Percentiles rank a stretch among this genome's conserved stretches.
phyloP scores from a whole-genome alignment of 2,797 vertebrate species.

The Sebastes kiyomatsui region DNA sequence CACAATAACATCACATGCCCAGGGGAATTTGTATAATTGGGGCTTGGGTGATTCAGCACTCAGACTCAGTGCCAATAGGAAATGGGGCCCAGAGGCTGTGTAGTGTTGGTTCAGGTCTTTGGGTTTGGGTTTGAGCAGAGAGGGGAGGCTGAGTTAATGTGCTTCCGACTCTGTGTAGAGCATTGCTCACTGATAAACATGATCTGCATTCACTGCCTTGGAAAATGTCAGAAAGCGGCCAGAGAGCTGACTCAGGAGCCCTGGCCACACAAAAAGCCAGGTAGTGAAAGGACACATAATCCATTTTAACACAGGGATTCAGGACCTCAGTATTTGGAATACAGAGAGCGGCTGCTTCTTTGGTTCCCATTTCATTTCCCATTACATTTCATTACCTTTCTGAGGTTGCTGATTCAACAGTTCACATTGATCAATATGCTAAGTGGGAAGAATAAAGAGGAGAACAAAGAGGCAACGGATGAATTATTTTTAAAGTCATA shows the following conservation, averaged over 20 bases:
- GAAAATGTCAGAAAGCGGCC: slow-evolving; percentile 59
- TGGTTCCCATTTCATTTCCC: slow-evolving; percentile 45
- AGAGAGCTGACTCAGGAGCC: slow-evolving; percentile 60
- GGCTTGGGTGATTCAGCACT: slow-evolving; percentile 45
- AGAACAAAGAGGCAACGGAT: slow-evolving; percentile 7
- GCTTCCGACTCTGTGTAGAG: slow-evolving; percentile 41
- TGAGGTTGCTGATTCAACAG: slow-evolving; percentile 50
- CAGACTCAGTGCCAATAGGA: slow-evolving; percentile 39
- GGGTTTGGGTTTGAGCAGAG: slow-evolving; percentile 30
- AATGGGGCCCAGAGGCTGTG: slow-evolving; percentile 48
- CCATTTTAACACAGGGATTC: slow-evolving; percentile 45
- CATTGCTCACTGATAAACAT: slow-evolving; percentile 65
- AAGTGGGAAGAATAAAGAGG: slow-evolving; percentile 13
- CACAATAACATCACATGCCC: slow-evolving; percentile 22
- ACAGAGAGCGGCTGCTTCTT: slow-evolving; percentile 38
- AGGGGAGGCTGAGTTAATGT: slow-evolving; percentile 39
- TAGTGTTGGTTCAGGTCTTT: slow-evolving; percentile 45
- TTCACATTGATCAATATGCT: slow-evolving; percentile 36
- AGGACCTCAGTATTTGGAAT: slow-evolving; percentile 41
- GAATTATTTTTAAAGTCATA: not conserved
- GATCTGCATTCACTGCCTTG: slow-evolving; percentile 52
- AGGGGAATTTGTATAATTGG: slow-evolving; percentile 47
- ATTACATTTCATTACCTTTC: slow-evolving; percentile 49
- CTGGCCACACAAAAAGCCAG: slow-evolving; percentile 41
- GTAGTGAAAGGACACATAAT: slow-evolving; percentile 57